Conservation (phyloP, 92 coral and sea anemone genomes). For the Zoanthus sociatus region DNA sequence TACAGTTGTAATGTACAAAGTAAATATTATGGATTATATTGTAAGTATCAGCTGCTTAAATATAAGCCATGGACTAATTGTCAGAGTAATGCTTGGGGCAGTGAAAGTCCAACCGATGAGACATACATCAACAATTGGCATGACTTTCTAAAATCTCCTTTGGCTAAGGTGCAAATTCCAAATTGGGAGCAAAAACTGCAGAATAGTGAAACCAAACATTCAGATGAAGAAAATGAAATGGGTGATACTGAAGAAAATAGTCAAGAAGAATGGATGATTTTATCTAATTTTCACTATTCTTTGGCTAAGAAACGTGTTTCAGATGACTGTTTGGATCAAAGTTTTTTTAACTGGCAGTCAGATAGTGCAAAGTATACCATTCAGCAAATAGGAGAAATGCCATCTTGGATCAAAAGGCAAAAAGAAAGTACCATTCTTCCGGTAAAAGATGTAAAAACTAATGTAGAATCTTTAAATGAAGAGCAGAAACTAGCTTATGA, state of each 20-base stretch:
- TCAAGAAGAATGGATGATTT: not conserved
- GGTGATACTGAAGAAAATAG: not conserved
- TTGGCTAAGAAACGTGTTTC: not conserved
- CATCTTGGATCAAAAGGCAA: constrained; percentile 15
- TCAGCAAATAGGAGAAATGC: constrained; percentile 26
- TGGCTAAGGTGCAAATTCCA: not conserved
- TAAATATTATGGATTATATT: not conserved
- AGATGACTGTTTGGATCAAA: not conserved
- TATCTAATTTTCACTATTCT: not conserved
- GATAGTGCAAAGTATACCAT: not conserved
- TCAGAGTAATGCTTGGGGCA: constrained; percentile 5
- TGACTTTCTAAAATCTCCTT: not conserved
- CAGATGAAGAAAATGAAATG: not conserved
- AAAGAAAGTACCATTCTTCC: not conserved
- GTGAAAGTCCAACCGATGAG: not conserved
- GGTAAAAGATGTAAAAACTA: not conserved
- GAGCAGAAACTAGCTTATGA: constrained; percentile 63
- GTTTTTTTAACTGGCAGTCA: not conserved
- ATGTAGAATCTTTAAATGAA: constrained; percentile 41
- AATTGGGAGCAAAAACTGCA: not conserved
- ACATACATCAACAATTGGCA: not conserved
- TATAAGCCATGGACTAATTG: not conserved
- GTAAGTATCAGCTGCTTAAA: not conserved
- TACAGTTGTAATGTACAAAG: not conserved
- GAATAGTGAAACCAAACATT: not conserved